Evolutionary conservation across 2,113 vertebrate genomes (phyloP), one percentile per base, ranked within the genome.

Genomic region (Periophthalmodon schlosseri): DNA sequence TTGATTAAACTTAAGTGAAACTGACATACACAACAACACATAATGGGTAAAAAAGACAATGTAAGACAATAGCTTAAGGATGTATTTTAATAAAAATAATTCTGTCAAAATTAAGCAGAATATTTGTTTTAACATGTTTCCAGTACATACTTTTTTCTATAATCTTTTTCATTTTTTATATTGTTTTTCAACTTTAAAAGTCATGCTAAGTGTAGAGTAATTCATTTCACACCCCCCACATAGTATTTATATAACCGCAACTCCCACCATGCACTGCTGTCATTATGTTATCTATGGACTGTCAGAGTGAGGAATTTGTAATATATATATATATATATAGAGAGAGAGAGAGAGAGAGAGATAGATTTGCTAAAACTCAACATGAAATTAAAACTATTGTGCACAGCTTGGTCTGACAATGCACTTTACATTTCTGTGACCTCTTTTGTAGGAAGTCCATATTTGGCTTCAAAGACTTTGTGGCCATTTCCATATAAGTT

Each of bases 31-130:
- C 54, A 67, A 24, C 2, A 47, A 13, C 21, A 13, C 2, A 68
- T 8, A 49, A 47, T 46, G 16, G 15, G 15, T 28, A 80, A 85
- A 78, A 70, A 85, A 28, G 54, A 80, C 66, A 80, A 60, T 14
- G 34, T 76, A 68, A 47, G 60, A 74, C 8, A 74, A 91, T 91
- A 94, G 94, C 94, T 95, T 95, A 96, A 95, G 94, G 94, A 96
- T 95, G 96, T 96, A 97, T 97, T 98, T 98, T 97, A 99, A 97
- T 98, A 98, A 98, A 98, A 98, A 98, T 98, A 97, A 96, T 96
- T 97, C 95, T 97, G 96, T 97, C 96, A 96, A 96, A 97, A 96
- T 97, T 96, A 96, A 97, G 96, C 95, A 96, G 95, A 96, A 96
- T 91, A 94, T 95, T 93, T 94, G 92, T 96, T 95, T 86, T 77